A percentile compares a stretch with the other conserved stretches of the same genome.
Conservation (phyloP, 2,113 vertebrate genomes). For the Gymnogyps californianus region DNA sequence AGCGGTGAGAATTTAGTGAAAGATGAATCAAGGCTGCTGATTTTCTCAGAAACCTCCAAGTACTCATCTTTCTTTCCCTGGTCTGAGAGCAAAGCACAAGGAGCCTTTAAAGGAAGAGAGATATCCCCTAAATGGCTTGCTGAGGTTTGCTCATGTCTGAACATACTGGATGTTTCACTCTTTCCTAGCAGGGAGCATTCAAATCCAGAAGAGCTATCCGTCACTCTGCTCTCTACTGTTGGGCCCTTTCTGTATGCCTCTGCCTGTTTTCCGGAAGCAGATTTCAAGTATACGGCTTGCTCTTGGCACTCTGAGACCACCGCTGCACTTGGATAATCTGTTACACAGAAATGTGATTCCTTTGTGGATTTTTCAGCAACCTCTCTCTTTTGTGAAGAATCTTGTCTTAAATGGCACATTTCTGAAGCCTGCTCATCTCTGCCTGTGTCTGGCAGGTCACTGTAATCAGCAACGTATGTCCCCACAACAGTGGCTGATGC, state of each 20-base stretch:
- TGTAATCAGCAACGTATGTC: background rate
- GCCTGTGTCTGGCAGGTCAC: background rate
- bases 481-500: background rate
- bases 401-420: background rate
- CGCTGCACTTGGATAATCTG: background rate
- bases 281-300: background rate
- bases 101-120: constrained; percentile 69
- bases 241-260: background rate
- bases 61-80: constrained; percentile 83
- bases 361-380: background rate
- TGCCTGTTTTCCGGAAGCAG: background rate
- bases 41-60: constrained; percentile 88
- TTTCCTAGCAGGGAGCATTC: constrained; percentile 69
- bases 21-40: constrained; percentile 71
- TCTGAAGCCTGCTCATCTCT: background rate
- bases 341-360: background rate
- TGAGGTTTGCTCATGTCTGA: constrained; percentile 59
- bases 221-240: constrained; percentile 4
- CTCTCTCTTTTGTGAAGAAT: background rate
- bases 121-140: constrained; percentile 74
- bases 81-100: constrained; percentile 55
- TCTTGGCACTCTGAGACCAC: background rate
- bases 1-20: constrained; percentile 76
- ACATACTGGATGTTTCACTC: constrained; percentile 31
- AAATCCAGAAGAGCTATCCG: constrained; percentile 77